Evolutionary conservation across 2,113 vertebrate species (phyloP).

Genomic region (Setophaga petechia): DNA sequence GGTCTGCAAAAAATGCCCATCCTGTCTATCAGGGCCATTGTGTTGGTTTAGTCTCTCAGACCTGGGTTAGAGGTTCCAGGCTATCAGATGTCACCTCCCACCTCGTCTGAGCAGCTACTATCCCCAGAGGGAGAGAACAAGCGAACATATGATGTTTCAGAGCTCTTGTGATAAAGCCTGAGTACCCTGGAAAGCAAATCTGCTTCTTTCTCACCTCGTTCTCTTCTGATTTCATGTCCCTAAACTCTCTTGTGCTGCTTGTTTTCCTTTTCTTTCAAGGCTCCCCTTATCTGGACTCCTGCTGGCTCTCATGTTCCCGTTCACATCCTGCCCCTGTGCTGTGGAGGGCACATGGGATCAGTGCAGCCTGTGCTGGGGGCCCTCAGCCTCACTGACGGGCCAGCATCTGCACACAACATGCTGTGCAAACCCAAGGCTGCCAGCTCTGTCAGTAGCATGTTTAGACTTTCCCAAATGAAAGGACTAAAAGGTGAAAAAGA

Average conservation of each 20-base stretch:
- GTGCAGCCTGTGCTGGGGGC: not conserved
- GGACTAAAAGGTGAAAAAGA: not conserved
- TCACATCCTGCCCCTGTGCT: not conserved
- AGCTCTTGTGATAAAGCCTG: not conserved
- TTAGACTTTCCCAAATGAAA: not conserved
- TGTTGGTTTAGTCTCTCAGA: not conserved
- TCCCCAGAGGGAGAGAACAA: not conserved
- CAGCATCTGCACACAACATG: not conserved
- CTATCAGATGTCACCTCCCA: not conserved
- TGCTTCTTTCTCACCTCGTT: not conserved
- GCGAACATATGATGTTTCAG: rapidly evolving
- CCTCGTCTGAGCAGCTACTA: not conserved
- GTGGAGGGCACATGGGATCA: not conserved
- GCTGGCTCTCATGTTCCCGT: not conserved
- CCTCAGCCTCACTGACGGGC: rapidly evolving
- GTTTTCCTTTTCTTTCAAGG: not conserved
- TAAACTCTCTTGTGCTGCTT: not conserved
- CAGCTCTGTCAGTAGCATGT: not conserved
- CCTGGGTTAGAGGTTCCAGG: not conserved
- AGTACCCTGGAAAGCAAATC: not conserved
- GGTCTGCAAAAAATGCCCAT: not conserved
- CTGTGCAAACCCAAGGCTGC: not conserved
- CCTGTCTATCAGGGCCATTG: not conserved
- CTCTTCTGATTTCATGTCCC: not conserved
- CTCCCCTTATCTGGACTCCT: not conserved